Percentiles rank a stretch among this genome's conserved stretches.
phyloP scores from a whole-genome alignment of 2,888 invertebrate species.

The Tetheella fluctuosa region DNA sequence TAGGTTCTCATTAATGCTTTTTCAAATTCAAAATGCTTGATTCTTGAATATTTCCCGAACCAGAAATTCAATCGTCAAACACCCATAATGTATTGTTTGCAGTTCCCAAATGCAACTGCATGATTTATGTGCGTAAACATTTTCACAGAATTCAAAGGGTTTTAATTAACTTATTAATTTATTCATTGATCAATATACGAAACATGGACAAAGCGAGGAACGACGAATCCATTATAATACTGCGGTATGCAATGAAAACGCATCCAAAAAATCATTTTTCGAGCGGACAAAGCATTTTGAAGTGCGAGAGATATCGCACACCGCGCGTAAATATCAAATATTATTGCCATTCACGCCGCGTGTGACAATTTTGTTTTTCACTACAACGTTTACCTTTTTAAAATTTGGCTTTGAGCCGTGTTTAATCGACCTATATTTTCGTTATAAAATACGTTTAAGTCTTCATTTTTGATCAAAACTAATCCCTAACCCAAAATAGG shows the following conservation, averaged over 20 bases:
- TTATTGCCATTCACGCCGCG: slow-evolving; percentile 69
- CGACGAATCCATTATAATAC: slow-evolving; percentile 17
- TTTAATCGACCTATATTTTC: slow-evolving; percentile 26
- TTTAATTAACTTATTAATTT: slow-evolving; percentile 10
- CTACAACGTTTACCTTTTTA: slow-evolving; percentile 46
- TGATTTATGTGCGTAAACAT: slow-evolving; percentile 1
- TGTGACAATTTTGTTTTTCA: slow-evolving; percentile 61
- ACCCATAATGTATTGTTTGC: not conserved
- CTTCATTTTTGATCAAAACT: not conserved
- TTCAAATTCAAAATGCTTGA: not conserved
- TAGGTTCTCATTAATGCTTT: too few relatives aligned
- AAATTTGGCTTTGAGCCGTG: slow-evolving; percentile 38
- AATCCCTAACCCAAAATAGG: not conserved
- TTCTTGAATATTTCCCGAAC: not conserved
- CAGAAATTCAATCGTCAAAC: not conserved
- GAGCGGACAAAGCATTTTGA: slow-evolving; percentile 55
- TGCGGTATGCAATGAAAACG: slow-evolving; percentile 22
- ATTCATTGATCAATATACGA: not conserved
- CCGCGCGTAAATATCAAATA: slow-evolving; percentile 73
- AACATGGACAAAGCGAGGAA: not conserved
- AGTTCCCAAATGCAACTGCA: not conserved
- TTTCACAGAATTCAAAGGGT: slow-evolving; percentile 8
- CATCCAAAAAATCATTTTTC: slow-evolving; percentile 51
- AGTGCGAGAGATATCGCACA: slow-evolving; percentile 61
- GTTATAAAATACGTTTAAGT: not conserved